phyloP scores from a whole-genome alignment of 2,797 vertebrate genomes.

The Euphonia xanthogaster region DNA sequence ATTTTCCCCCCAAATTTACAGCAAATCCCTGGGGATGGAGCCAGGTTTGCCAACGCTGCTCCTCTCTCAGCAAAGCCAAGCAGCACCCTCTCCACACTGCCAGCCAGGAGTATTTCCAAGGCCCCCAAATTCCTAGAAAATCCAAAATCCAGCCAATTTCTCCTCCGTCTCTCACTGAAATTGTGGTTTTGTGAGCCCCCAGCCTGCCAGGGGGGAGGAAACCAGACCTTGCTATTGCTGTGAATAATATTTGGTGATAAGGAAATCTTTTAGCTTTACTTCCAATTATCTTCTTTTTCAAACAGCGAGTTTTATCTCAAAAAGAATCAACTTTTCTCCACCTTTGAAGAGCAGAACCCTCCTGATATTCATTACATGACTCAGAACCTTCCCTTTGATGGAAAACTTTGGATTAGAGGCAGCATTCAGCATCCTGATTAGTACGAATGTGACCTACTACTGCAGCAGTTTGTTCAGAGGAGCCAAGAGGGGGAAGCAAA shows the following conservation, averaged over 20 bases:
- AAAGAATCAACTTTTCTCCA: constrained; percentile 4
- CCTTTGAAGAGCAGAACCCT: constrained; percentile 56
- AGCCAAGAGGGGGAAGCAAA: neutral
- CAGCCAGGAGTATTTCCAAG: neutral
- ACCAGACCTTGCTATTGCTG: neutral
- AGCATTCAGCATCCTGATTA: constrained; percentile 35
- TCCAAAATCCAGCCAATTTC: neutral
- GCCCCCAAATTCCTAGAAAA: neutral
- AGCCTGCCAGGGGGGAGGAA: accelerated
- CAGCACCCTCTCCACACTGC: neutral
- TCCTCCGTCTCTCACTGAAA: neutral
- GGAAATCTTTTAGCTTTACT: neutral
- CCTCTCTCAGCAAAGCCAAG: neutral
- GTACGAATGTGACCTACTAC: neutral
- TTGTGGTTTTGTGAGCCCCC: accelerated
- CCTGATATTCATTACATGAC: constrained; percentile 62
- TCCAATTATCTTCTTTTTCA: neutral
- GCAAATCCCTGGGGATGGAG: neutral
- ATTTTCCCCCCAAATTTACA: neutral
- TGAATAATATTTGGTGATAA: neutral
- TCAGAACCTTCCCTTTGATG: constrained; percentile 37
- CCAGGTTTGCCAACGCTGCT: accelerated
- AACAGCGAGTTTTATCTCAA: constrained; percentile 11
- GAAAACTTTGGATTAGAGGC: constrained; percentile 5
- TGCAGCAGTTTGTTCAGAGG: neutral